Evolutionary conservation across 2,113 vertebrate genomes (phyloP).

Genomic region (Ploceus nigricollis): DNA sequence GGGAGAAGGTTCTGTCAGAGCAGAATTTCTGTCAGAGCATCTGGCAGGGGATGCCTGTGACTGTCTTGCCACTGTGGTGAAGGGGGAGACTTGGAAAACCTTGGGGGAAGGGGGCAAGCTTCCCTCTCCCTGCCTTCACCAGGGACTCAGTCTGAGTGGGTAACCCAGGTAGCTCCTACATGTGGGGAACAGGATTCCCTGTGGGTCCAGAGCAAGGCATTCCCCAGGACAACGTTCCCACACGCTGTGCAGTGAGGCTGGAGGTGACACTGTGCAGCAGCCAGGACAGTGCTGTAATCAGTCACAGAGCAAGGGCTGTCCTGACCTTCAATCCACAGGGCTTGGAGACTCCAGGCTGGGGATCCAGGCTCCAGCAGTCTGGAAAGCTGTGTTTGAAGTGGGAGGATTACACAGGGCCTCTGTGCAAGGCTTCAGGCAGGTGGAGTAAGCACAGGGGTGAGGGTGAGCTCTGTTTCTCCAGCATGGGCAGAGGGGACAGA

Average conservation of each 20-base stretch:
- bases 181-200: fast-evolving
- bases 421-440: background rate
- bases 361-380: background rate
- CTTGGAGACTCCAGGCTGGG: background rate
- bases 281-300: background rate
- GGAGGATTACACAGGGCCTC: background rate
- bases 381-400: background rate
- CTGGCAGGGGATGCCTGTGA: background rate
- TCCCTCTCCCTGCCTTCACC: background rate
- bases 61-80: background rate
- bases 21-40: background rate
- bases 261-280: background rate
- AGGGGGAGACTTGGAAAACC: background rate
- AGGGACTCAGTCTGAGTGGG: background rate
- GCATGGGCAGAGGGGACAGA: background rate
- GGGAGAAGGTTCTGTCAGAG: background rate
- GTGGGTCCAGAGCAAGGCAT: background rate
- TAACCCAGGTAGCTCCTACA: background rate
- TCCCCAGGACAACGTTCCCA: background rate
- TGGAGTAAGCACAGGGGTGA: fast-evolving
- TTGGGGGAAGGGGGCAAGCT: background rate
- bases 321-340: background rate
- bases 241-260: background rate
- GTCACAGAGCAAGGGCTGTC: background rate
- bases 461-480: background rate